These are phyloP conservation scores for Arizona elegans DNA, from an alignment of 2,113 vertebrate genomes.

Conservation along the genomic window DNA sequence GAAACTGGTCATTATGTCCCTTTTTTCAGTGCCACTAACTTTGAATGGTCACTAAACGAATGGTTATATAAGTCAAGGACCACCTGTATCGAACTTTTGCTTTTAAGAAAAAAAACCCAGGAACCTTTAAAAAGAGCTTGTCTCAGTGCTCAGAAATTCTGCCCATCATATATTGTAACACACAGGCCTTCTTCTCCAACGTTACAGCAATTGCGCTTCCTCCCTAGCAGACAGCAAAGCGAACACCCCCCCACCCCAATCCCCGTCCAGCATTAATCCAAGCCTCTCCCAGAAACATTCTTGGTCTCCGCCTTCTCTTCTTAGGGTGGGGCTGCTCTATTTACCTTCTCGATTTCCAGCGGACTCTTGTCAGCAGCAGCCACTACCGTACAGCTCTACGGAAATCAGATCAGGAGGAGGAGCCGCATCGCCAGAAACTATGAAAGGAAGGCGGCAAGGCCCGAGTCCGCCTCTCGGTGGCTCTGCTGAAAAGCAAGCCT, in stretches of 20 bases:
- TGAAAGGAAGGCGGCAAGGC: background rate
- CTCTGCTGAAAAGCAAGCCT: conserved; percentile 9
- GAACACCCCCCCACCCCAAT: background rate
- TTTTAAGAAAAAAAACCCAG: background rate
- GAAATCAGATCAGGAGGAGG: background rate
- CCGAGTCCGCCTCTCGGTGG: background rate
- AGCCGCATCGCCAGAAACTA: background rate
- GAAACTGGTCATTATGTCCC: background rate
- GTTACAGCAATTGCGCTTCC: background rate
- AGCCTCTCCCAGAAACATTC: background rate
- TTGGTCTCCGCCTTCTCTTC: background rate
- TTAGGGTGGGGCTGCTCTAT: background rate
- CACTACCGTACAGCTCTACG: background rate
- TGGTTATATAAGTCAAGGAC: background rate
- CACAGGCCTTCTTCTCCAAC: background rate
- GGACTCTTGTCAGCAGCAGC: background rate
- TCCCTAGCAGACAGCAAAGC: background rate
- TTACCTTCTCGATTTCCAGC: background rate
- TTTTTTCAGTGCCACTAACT: background rate
- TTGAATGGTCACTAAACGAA: background rate
- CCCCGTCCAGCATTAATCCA: background rate
- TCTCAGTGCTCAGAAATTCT: background rate
- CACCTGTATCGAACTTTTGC: background rate
- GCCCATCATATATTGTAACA: background rate
- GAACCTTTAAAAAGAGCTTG: background rate